phyloP scores from a whole-genome alignment of 2,113 vertebrate genomes.

The Leucosticte australis region DNA sequence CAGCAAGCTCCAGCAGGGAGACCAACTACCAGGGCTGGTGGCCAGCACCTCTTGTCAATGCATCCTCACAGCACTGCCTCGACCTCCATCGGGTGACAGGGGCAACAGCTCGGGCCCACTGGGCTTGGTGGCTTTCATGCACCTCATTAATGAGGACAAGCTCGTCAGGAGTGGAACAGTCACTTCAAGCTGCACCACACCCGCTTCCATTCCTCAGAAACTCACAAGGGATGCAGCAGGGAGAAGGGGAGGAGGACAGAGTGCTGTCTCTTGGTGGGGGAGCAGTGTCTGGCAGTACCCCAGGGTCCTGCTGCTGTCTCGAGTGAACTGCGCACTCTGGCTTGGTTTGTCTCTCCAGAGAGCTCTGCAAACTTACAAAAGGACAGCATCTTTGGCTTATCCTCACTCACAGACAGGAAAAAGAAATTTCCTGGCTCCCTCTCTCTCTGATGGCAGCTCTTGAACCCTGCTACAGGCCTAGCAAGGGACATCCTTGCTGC shows the following conservation, averaged over 20 bases:
- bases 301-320: background rate
- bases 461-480: background rate
- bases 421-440: background rate
- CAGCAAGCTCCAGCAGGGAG: slow-evolving; percentile 23
- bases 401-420: background rate
- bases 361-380: background rate
- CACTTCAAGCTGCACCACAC: background rate
- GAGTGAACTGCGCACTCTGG: background rate
- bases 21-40: slow-evolving; percentile 2
- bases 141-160: slow-evolving; percentile 4
- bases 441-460: background rate
- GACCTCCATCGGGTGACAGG: background rate
- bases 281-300: background rate
- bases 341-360: background rate
- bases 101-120: background rate
- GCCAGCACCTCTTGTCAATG: slow-evolving; percentile 16
- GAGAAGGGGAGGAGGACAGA: background rate
- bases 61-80: background rate
- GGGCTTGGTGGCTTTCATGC: background rate
- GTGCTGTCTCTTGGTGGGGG: background rate
- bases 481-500: background rate
- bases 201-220: rapidly evolving
- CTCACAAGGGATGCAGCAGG: background rate
- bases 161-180: background rate
- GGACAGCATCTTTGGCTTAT: background rate